Evolutionary conservation across 2,797 vertebrate genomes (phyloP).

Genomic region (Staurois parvus): DNA sequence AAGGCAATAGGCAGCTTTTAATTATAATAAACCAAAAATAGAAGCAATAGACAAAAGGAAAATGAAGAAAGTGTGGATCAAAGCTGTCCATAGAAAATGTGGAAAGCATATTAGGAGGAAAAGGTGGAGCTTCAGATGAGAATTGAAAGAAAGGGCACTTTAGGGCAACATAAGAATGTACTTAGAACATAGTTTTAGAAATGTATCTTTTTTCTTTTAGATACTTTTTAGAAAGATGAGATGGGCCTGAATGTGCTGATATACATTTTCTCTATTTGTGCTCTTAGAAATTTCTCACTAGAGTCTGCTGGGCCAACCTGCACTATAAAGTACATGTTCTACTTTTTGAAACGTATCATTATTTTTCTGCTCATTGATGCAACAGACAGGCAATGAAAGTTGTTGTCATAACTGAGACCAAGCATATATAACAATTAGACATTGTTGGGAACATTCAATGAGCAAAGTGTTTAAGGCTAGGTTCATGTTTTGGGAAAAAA

Average conservation of each 20-base stretch:
- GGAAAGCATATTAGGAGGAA: constrained; percentile 39
- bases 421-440: too few species aligned
- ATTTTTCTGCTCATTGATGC: neutral
- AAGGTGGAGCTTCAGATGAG: neutral
- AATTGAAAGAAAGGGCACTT: neutral
- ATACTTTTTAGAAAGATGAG: neutral
- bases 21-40: constrained; percentile 50
- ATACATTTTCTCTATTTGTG: neutral
- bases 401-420: too few species aligned
- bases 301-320: too few species aligned
- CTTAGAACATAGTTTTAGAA: neutral
- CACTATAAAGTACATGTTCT: neutral
- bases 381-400: too few species aligned
- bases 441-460: too few species aligned
- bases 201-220: neutral
- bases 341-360: neutral
- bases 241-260: neutral
- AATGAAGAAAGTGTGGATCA: constrained; percentile 38
- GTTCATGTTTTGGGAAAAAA: too few species aligned
- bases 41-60: constrained; percentile 41
- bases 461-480: too few species aligned
- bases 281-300: neutral
- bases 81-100: constrained; percentile 32
- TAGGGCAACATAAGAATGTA: neutral
- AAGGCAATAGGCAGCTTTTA: constrained; percentile 39